Evolutionary conservation across 2,113 vertebrate genomes (phyloP).

Genomic region (Ctenomys sociabilis): DNA sequence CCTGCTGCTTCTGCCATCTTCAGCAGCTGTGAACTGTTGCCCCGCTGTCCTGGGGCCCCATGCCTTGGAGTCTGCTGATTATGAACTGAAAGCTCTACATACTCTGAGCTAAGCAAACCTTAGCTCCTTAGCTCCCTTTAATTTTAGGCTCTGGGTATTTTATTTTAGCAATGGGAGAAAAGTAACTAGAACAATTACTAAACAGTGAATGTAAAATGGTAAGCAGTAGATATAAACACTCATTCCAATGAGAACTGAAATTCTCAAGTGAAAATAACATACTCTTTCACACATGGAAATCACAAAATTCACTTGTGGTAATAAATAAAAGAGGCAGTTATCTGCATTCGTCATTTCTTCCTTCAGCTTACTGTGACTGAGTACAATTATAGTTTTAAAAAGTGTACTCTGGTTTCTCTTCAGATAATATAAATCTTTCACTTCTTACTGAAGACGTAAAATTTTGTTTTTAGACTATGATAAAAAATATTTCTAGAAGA

Average conservation of each 20-base stretch:
- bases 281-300: background rate
- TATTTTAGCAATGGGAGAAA: background rate
- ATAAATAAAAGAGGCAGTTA: background rate
- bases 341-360: background rate
- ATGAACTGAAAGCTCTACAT: background rate
- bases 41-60: background rate
- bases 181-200: background rate
- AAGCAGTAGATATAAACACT: background rate
- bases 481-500: constrained; percentile 22
- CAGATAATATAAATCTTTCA: too few relatives aligned
- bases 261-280: background rate
- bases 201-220: background rate
- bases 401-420: too few relatives aligned
- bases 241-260: background rate
- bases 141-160: background rate
- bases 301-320: background rate
- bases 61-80: background rate
- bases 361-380: background rate
- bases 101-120: background rate
- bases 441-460: background rate
- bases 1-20: background rate
- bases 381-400: constrained; percentile 20
- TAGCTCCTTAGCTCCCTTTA: too few relatives aligned
- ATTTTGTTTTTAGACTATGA: background rate
- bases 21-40: background rate